These are phyloP conservation scores for Aptenodytes forsteri DNA, from an alignment of 2,113 vertebrate genomes.

Conservation along the genomic window DNA sequence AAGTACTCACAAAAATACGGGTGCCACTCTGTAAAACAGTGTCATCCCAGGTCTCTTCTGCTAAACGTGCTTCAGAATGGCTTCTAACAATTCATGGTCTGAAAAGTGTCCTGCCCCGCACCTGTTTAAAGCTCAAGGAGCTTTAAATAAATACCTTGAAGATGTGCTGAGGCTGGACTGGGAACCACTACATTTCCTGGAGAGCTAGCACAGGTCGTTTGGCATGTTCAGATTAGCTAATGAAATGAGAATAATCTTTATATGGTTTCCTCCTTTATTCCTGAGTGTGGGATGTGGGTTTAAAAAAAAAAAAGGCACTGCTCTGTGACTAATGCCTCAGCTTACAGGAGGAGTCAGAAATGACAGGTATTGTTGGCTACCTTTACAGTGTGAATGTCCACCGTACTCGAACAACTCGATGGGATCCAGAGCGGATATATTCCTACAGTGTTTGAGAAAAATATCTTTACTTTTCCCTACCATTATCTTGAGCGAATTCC, in stretches of 20 bases:
- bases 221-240: neutral
- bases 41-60: neutral
- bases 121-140: neutral
- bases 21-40: neutral
- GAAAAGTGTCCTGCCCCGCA: neutral
- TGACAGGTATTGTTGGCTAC: neutral
- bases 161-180: neutral
- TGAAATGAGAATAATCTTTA: neutral
- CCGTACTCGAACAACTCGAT: neutral
- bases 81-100: neutral
- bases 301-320: neutral
- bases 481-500: neutral
- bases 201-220: neutral
- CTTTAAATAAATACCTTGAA: neutral
- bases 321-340: neutral
- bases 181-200: neutral
- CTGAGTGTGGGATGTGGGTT: neutral
- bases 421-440: fast-evolving
- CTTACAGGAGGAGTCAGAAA: neutral
- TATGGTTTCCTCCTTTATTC: neutral
- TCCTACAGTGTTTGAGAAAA: neutral
- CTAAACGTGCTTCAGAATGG: neutral
- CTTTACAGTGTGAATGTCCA: neutral
- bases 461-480: neutral
- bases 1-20: neutral